A percentile compares a stretch with the other conserved stretches of the same genome.
These are phyloP conservation scores for Cynodonichthys magdalenae DNA, from an alignment of 2,797 vertebrate species.

Conservation along the genomic window DNA sequence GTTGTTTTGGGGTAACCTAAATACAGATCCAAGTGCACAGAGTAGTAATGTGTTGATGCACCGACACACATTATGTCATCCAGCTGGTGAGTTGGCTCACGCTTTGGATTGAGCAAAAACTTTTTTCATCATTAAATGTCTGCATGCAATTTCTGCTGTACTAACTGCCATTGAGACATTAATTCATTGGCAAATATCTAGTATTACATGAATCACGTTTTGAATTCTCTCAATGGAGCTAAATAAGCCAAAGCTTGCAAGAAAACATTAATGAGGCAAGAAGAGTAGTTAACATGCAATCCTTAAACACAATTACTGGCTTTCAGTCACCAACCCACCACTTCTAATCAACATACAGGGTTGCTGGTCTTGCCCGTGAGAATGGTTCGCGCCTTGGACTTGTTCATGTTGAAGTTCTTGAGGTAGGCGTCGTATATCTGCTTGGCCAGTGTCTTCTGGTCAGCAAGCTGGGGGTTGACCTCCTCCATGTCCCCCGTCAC, in stretches of 20 bases:
- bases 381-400: slow-evolving; percentile 93
- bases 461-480: slow-evolving; percentile 86
- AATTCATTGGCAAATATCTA: slow-evolving; percentile 38
- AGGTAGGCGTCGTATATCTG: slow-evolving; percentile 96
- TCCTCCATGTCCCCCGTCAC: slow-evolving; percentile 86
- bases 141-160: slow-evolving; percentile 32
- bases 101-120: slow-evolving; percentile 57
- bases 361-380: slow-evolving; percentile 93
- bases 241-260: slow-evolving; percentile 38
- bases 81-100: slow-evolving; percentile 25
- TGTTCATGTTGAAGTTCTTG: slow-evolving; percentile 99
- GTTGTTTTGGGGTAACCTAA: background rate
- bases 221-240: slow-evolving; percentile 25
- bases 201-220: slow-evolving; percentile 17
- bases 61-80: slow-evolving; percentile 53
- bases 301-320: slow-evolving; percentile 15
- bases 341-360: slow-evolving; percentile 84
- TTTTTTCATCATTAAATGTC: slow-evolving; percentile 21
- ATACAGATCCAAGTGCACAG: slow-evolving; percentile 6
- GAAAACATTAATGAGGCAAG: slow-evolving; percentile 9
- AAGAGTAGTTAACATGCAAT: slow-evolving; percentile 2
- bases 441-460: slow-evolving; percentile 93
- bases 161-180: slow-evolving; percentile 50
- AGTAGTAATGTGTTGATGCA: slow-evolving; percentile 28
- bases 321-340: slow-evolving; percentile 51